Base-by-base conservation (phyloP, 2,797 vertebrate species). In the Sylvia borin region DNA sequence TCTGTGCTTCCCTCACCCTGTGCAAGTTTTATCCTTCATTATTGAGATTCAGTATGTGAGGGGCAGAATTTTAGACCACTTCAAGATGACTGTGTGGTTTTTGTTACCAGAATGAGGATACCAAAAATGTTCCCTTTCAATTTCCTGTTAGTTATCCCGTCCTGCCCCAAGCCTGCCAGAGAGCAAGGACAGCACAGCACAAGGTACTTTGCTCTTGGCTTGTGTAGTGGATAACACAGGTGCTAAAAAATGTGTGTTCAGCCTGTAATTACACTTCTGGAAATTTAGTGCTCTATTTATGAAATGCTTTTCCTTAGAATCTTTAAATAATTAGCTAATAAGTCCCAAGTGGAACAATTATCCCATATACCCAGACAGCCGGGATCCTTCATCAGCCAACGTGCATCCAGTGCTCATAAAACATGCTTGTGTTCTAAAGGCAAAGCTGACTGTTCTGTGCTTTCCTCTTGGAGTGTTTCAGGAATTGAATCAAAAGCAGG, bases 311-410 rank as follows among this genome's bases (percentile, higher is more conserved):
- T 79, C 72, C 70, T 95, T 70, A 91, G 78, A 85, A 87, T 93
- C 64, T 92, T 93, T 91, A 93, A 95, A 95, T 79, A 96, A 96
- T 95, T 96, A 90, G 95, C 77, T 96, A 96, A 95, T 89, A 92
- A 96, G 93, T 95, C 95, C 92, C 94, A 90, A 85, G 92, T 94
- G 94, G 79, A 94, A 94, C 80, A 94, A 96, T 96, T 95, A 95
- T 90, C 84, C 66, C 57, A 50, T 72, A 71, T 43, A 83, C 65
- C 17, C 76, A 68, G 79, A 27, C 95, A 93, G 82, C 66, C n/a
- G 29, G 79, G 89, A 93, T 91, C 89, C 84, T 91, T 96, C 83
- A 94, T 73, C 64, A 71, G 83, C 73, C 79, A 71, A 3, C 2
- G 48, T 31, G 76, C 47, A 75, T 70, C 40, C 55, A 57, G 38